These are phyloP conservation scores for Eremophila alpestris DNA, from an alignment of 2,797 vertebrate genomes.

Conservation along the genomic window DNA sequence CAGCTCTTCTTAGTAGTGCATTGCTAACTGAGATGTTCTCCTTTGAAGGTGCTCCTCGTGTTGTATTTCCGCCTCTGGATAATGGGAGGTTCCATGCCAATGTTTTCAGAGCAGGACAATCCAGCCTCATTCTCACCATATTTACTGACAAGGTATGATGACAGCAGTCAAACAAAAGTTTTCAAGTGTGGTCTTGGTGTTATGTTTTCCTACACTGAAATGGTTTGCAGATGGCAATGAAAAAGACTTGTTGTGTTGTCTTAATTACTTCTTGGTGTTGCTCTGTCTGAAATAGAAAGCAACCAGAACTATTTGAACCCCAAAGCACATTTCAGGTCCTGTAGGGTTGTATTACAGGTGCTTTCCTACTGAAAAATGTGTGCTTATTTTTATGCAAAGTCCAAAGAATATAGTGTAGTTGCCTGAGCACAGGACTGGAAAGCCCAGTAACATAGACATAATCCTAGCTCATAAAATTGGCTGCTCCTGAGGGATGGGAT, in stretches of 20 bases:
- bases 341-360: background rate
- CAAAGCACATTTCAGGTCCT: background rate
- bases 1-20: background rate
- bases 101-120: conserved; percentile 98
- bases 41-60: conserved; percentile 83
- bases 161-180: background rate
- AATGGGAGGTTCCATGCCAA: conserved; percentile 97
- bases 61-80: conserved; percentile 91
- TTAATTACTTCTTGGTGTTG: background rate
- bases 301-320: background rate
- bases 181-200: background rate
- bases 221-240: background rate
- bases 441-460: background rate
- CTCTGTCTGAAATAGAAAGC: background rate
- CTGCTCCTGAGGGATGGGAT: background rate
- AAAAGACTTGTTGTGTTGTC: background rate
- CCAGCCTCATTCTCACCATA: conserved; percentile 93
- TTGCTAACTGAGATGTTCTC: conserved; percentile 6
- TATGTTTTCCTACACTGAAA: background rate
- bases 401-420: background rate
- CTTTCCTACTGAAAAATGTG: background rate
- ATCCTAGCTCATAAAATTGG: background rate
- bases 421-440: background rate
- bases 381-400: background rate
- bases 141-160: conserved; percentile 88